Evolutionary conservation across 2,797 vertebrate species (phyloP).

Genomic region (Catamblyrhynchus diadema): DNA sequence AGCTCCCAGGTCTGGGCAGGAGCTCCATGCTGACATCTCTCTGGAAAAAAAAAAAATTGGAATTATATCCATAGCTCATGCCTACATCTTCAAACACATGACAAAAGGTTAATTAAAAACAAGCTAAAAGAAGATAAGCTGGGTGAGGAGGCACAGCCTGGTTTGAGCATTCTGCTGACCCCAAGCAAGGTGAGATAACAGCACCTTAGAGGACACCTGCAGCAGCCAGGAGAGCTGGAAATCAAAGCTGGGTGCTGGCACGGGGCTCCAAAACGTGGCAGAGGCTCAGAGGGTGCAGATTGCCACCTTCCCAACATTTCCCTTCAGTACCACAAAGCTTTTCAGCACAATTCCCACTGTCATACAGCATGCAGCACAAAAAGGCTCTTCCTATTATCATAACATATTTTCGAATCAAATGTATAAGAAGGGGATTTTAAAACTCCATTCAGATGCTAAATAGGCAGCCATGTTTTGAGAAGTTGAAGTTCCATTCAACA

Average conservation of each 20-base stretch:
- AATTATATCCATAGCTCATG: neutral
- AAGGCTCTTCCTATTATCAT: neutral
- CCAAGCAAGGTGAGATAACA: neutral
- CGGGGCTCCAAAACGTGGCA: neutral
- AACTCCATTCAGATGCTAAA: neutral
- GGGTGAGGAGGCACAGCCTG: neutral
- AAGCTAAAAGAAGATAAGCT: neutral
- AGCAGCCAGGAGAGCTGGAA: neutral
- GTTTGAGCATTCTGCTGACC: neutral
- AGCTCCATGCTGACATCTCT: neutral
- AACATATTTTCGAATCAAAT: neutral
- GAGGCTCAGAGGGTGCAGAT: neutral
- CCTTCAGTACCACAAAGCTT: neutral
- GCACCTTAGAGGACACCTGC: neutral
- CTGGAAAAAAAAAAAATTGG: neutral
- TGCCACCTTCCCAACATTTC: neutral
- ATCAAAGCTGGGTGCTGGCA: neutral
- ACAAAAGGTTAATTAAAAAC: neutral
- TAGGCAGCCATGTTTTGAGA: neutral
- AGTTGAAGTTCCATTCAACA: neutral
- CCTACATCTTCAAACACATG: neutral
- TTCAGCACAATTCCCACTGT: neutral
- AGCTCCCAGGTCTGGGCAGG: neutral
- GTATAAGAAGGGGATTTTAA: neutral
- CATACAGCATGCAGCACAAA: neutral